Evolutionary conservation across 1,140 invertebrate species (phyloP).

Genomic region (Bursaphelenchus mucronatus): DNA sequence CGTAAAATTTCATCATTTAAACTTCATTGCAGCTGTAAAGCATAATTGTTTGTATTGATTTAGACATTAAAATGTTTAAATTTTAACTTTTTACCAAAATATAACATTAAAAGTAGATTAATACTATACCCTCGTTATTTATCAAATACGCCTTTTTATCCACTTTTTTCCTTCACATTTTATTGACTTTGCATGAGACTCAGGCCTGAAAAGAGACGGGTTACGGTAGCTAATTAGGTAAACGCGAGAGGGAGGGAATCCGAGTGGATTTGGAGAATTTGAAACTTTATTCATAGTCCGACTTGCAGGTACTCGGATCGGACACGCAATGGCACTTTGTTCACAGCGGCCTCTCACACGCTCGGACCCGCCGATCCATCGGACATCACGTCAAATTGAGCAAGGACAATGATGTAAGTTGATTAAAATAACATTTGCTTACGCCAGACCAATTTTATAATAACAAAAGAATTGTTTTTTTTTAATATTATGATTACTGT

Average conservation of each 20-base stretch:
- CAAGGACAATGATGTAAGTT: slow-evolving; percentile 48
- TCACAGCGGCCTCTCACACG: slow-evolving; percentile 58
- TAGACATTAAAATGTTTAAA: no score
- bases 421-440: no score
- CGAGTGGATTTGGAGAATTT: background rate
- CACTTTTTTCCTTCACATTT: no score
- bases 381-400: slow-evolving; percentile 58
- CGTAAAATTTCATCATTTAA: background rate
- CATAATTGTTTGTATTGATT: background rate
- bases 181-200: no score
- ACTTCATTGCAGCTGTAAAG: background rate
- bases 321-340: slow-evolving; percentile 59
- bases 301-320: slow-evolving; percentile 56
- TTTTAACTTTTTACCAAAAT: no score
- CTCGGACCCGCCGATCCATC: slow-evolving; percentile 55
- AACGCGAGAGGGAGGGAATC: background rate
- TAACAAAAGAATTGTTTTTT: background rate
- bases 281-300: slow-evolving; percentile 6
- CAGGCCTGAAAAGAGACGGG: background rate
- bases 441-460: no score
- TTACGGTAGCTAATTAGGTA: background rate
- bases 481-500: background rate
- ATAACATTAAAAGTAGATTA: no score
- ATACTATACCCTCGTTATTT: no score
- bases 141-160: no score